Conservation (phyloP, 2,113 vertebrate species). For the Xyrauchen texanus region DNA sequence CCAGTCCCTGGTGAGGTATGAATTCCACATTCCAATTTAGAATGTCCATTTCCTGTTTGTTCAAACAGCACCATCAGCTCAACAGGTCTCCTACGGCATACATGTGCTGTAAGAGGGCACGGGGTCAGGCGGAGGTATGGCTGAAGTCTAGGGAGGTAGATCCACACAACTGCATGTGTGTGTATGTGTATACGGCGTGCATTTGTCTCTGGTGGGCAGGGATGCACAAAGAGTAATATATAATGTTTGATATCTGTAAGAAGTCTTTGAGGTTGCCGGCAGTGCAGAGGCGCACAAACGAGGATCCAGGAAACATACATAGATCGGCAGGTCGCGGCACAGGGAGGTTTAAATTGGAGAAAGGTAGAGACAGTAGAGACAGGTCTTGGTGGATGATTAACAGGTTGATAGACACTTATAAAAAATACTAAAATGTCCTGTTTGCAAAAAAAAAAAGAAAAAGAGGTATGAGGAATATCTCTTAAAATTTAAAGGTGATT, state of each 20-base stretch:
- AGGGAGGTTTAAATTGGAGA: too few species aligned
- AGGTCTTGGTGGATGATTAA: not conserved
- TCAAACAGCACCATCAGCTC: constrained; percentile 7
- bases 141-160: constrained; percentile 43
- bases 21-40: not conserved
- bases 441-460: too few species aligned
- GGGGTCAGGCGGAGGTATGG: constrained; percentile 3
- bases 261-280: constrained; percentile 30
- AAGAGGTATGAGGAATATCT: too few species aligned
- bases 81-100: not conserved
- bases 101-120: not conserved
- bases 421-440: not conserved
- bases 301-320: not conserved
- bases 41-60: not conserved
- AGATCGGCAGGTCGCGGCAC: not conserved
- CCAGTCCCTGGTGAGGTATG: constrained; percentile 34
- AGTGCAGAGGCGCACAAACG: not conserved
- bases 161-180: constrained; percentile 42
- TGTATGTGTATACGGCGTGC: constrained; percentile 38
- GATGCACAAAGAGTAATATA: constrained; percentile 38
- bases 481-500: too few species aligned
- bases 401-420: not conserved
- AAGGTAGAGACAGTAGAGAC: too few species aligned
- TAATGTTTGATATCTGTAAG: constrained; percentile 42
- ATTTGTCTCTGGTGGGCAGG: constrained; percentile 53